A percentile compares a stretch with the other conserved stretches of the same genome.
Evolutionary conservation across 1,140 invertebrate genomes (phyloP).

Genomic region (Platyura marginata): DNA sequence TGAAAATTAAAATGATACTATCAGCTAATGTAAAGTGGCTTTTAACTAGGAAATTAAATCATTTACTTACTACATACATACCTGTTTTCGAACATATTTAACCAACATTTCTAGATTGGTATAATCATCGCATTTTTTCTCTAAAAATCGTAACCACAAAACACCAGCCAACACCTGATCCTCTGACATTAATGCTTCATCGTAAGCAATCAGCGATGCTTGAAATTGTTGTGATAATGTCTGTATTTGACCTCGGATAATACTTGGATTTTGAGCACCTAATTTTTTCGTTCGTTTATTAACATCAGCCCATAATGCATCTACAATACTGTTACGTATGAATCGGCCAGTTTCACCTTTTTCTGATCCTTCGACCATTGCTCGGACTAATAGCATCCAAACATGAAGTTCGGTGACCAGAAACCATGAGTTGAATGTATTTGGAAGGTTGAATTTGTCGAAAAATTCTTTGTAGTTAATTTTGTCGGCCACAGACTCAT

Average conservation of each 20-base stretch:
- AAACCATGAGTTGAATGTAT: constrained; percentile 74
- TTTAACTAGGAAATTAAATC: constrained; percentile 19
- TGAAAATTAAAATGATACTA: constrained; percentile 9
- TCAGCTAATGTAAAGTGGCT: constrained; percentile 16
- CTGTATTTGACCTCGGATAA: constrained; percentile 33
- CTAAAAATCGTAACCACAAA: constrained; percentile 67
- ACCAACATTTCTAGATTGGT: constrained; percentile 43
- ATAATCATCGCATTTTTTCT: constrained; percentile 36
- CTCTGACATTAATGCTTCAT: constrained; percentile 59
- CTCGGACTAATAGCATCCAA: constrained; percentile 58
- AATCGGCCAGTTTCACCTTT: constrained; percentile 39
- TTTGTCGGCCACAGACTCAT: constrained; percentile 40
- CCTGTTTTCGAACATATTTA: constrained; percentile 51
- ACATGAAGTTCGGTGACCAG: constrained; percentile 64
- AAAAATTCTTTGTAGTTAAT: constrained; percentile 39
- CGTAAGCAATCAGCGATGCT: constrained; percentile 66
- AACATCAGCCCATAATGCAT: constrained; percentile 69
- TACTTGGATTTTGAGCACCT: constrained; percentile 34
- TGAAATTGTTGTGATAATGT: constrained; percentile 58
- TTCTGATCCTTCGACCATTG: constrained; percentile 49
- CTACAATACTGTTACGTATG: constrained; percentile 51
- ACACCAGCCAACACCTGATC: constrained; percentile 57
- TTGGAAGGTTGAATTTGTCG: constrained; percentile 45
- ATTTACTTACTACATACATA: constrained; percentile 25
- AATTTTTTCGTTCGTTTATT: constrained; percentile 46